Evolutionary conservation across 2,797 vertebrate species (phyloP).

Genomic region (Clarias pachynema): DNA sequence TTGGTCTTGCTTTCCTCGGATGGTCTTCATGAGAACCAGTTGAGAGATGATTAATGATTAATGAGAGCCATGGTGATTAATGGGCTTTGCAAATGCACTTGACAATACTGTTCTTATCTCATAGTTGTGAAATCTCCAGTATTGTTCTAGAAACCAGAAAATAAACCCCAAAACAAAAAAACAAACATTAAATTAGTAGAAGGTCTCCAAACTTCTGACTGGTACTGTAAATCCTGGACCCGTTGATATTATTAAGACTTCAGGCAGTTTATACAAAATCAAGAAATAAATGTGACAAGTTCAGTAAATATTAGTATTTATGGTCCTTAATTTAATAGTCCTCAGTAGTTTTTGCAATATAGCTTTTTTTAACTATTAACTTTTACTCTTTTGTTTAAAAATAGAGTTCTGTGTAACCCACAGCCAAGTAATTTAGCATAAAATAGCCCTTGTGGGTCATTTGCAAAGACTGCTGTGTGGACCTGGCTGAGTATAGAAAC

Average conservation of each 20-base stretch:
- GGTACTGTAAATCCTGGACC: not conserved
- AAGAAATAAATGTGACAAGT: not conserved
- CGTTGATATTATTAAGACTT: not conserved
- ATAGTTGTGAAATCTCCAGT: too few relatives aligned
- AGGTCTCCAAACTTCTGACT: too few relatives aligned
- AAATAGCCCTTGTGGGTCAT: conserved; percentile 35
- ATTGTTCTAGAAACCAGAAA: too few relatives aligned
- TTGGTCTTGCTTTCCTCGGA: too few relatives aligned
- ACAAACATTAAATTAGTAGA: too few relatives aligned
- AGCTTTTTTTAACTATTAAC: not conserved
- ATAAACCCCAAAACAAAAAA: too few relatives aligned
- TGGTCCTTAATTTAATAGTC: not conserved
- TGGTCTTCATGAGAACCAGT: too few relatives aligned
- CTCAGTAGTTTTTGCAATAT: not conserved
- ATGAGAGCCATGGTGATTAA: too few relatives aligned
- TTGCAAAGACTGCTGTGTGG: conserved; percentile 32
- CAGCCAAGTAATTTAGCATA: conserved; percentile 25
- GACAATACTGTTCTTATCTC: too few relatives aligned
- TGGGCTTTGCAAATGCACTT: too few relatives aligned
- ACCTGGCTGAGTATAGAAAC: conserved; percentile 34
- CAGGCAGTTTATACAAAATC: not conserved
- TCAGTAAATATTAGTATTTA: not conserved
- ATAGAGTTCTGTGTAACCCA: not conserved
- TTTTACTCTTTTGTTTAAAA: not conserved
- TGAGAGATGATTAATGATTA: too few relatives aligned